phyloP scores from a whole-genome alignment of 2,888 invertebrate species.

The Tetragonula carbonaria region DNA sequence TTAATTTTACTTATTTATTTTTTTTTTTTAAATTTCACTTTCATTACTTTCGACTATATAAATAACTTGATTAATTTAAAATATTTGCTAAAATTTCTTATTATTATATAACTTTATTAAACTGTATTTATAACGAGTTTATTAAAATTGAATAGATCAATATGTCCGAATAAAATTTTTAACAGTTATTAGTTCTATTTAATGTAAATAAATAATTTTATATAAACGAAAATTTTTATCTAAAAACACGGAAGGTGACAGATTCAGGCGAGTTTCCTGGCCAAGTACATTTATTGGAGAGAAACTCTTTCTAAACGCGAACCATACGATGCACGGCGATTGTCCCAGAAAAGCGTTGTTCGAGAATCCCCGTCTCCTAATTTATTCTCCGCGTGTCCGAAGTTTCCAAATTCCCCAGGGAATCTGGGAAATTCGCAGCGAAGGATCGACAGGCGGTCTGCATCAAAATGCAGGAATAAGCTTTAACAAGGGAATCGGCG shows the following conservation, averaged over 20 bases:
- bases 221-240: no score
- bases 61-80: no score
- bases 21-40: no score
- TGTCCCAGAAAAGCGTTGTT: neutral
- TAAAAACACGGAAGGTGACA: neutral
- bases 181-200: no score
- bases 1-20: no score
- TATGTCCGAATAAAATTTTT: no score
- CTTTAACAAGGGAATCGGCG: constrained; percentile 39
- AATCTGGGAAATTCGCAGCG: neutral
- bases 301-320: neutral
- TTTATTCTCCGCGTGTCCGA: constrained; percentile 36
- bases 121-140: no score
- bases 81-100: no score
- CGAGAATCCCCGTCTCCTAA: constrained; percentile 28
- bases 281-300: constrained; percentile 4
- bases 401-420: constrained; percentile 17
- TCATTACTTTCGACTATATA: no score
- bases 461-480: constrained; percentile 45
- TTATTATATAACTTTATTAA: no score
- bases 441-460: constrained; percentile 24
- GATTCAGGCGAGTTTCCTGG: neutral
- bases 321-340: constrained; percentile 3
- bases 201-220: no score
- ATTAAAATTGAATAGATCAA: no score